Percentiles rank a stretch among this genome's conserved stretches.
phyloP scores from a whole-genome alignment of 2,113 vertebrate species.

The Amblyopsis rosae region DNA sequence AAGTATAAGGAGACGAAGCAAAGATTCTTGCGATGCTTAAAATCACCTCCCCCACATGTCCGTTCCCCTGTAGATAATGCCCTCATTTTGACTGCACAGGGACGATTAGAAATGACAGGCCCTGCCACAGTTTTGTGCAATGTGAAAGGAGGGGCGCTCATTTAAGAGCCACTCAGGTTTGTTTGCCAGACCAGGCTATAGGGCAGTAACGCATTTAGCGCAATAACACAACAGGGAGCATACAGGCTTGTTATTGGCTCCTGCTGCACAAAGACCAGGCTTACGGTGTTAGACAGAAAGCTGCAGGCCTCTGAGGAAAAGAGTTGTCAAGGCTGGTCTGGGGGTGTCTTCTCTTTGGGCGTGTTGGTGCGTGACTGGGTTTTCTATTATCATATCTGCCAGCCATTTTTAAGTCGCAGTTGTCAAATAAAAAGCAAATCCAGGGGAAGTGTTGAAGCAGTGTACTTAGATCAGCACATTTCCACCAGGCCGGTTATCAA shows the following conservation, averaged over 20 bases:
- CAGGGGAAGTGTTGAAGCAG: constrained; percentile 2
- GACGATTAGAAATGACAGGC: constrained; percentile 19
- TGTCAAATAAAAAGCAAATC: constrained; percentile 16
- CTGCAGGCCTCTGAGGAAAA: neutral
- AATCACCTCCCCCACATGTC: neutral
- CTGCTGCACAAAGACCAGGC: neutral
- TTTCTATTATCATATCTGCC: constrained; percentile 7
- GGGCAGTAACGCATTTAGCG: neutral
- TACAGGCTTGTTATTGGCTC: neutral
- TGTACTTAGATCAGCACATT: constrained; percentile 31
- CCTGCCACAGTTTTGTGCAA: neutral
- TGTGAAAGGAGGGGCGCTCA: constrained; percentile 4
- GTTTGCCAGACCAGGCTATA: constrained; percentile 26
- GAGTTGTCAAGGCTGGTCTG: neutral
- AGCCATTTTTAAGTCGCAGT: constrained; percentile 3
- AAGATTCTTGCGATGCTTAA: neutral
- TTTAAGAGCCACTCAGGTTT: constrained; percentile 24
- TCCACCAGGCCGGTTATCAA: constrained; percentile 7
- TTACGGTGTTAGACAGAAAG: neutral
- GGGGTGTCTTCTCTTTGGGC: neutral
- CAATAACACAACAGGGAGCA: constrained; percentile 16
- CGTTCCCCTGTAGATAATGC: constrained; percentile 15
- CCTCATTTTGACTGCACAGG: neutral
- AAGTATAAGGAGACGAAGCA: neutral
- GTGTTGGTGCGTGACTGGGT: constrained; percentile 1